Evolutionary conservation across 1,140 invertebrate genomes (phyloP), one percentile per base, ranked within the genome.

Genomic region (Pissodes strobi): DNA sequence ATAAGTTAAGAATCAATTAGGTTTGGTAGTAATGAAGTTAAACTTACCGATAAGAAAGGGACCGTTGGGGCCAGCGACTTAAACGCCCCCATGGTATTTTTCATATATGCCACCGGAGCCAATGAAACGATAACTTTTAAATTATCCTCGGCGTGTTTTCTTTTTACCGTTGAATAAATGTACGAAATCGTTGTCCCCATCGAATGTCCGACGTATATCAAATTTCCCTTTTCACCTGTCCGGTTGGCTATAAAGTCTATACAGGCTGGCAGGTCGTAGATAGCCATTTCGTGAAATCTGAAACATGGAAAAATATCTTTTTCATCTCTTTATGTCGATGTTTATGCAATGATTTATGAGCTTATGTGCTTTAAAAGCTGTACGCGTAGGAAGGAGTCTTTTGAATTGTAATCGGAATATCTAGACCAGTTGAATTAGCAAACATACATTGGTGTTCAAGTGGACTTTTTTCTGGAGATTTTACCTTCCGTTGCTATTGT

Each of bases 81-180:
- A 23, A 65, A 51, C 10, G 27, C 13, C 1, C 66, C 61, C 10
- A 82, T 85, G 1, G 90, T 82, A 41, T 91, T 76, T 1, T 80
- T 77, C 71, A 91, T 80, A 69, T 81, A 90, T 0, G 86, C 87
- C 0, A 92, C 84, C 1, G 92, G 92, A 1, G 88, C 91, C 22
- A 95, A 74, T 55, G 81, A 82, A 53, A 85, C 80, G 76, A 89
- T 83, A 64, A 78, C 75, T 70, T 78, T 66, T 12, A 79, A 59
- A 67, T 76, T 73, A 1, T 69, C 60, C 58, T 79, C 76, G 10
- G 72, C 70, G 43, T 80, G 78, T 65, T 79, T 70, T 3, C 81
- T 79, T 43, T 64, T 76, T 2, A 45, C 49, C 0, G 75, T 76
- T 1, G 78, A 45, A 48, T 80, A 70, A 17, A 76, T 69, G 39